A percentile compares a stretch with the other conserved stretches of the same genome.
phyloP scores from a whole-genome alignment of 1,140 invertebrate species.

The Dendrolimus punctatus region DNA sequence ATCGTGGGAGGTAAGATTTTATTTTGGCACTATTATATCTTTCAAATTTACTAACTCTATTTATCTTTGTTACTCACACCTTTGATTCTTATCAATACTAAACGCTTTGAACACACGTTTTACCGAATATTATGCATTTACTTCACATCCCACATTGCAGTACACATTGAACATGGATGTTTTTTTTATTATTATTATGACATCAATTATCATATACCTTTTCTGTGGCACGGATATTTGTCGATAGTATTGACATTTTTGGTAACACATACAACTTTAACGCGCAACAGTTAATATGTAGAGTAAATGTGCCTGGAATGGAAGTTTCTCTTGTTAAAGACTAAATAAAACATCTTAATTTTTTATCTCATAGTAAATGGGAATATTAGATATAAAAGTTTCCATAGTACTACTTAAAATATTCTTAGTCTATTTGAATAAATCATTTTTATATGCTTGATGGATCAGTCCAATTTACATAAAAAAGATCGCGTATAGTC shows the following conservation, averaged over 20 bases:
- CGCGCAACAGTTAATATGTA: not conserved
- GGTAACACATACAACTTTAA: not conserved
- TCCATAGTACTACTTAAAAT: no score
- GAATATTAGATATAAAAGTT: no score
- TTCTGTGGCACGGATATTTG: constrained; percentile 17
- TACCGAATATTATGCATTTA: constrained; percentile 21
- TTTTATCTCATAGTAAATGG: no score
- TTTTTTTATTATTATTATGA: constrained; percentile 8
- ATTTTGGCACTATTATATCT: constrained; percentile 2
- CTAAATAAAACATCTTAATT: no score
- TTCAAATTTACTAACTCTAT: constrained; percentile 1
- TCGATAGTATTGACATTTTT: constrained; percentile 8
- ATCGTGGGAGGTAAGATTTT: constrained; percentile 90
- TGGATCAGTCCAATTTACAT: no score
- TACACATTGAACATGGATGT: constrained; percentile 40
- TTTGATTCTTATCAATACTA: constrained; percentile 16
- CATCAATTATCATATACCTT: not conserved
- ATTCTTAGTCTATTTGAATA: no score
- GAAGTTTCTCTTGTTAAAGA: no score
- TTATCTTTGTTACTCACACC: constrained; percentile 4
- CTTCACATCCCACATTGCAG: constrained; percentile 38
- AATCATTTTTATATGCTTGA: no score
- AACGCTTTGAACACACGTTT: constrained; percentile 18
- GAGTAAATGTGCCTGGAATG: no score
- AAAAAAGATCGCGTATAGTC: no score